Evolutionary conservation across 2,888 invertebrate species (phyloP).

Genomic region (Ormyrus thymus): DNA sequence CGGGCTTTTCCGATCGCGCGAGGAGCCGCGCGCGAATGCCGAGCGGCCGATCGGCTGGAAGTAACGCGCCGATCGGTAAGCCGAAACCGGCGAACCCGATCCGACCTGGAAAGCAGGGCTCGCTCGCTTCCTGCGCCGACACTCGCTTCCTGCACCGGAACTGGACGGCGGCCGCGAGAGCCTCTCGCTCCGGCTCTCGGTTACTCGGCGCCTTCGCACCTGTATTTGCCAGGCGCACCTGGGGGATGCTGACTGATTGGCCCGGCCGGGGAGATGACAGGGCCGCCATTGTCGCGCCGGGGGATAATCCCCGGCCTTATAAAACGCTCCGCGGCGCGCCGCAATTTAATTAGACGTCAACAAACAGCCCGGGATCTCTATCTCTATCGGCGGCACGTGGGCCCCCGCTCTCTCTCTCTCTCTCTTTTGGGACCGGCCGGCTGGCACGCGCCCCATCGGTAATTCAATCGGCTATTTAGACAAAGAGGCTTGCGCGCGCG

Average conservation of each 20-base stretch:
- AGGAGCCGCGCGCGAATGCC: conserved; percentile 67
- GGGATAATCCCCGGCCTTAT: conserved; percentile 66
- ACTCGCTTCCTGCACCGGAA: conserved; percentile 9
- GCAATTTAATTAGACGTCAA: conserved; percentile 49
- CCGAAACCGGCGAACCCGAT: conserved; percentile 64
- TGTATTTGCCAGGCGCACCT: too few relatives aligned
- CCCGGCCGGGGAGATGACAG: conserved; percentile 67
- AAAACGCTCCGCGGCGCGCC: conserved; percentile 10
- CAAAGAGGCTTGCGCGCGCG: conserved; percentile 60
- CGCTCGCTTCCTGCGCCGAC: conserved; percentile 1
- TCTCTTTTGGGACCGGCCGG: conserved; percentile 58
- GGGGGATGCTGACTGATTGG: conserved; percentile 65
- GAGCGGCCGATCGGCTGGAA: conserved; percentile 70
- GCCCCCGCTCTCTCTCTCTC: too few relatives aligned
- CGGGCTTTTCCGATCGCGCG: conserved; percentile 47
- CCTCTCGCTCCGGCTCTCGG: neutral
- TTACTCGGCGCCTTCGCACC: too few relatives aligned
- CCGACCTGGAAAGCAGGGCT: neutral
- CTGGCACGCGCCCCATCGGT: conserved; percentile 71
- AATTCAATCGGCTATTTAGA: conserved; percentile 73
- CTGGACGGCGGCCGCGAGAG: conserved; percentile 28
- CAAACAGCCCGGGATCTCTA: conserved; percentile 22
- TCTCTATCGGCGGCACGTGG: too few relatives aligned
- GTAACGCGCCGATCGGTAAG: conserved; percentile 60
- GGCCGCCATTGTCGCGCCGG: conserved; percentile 64